Evolutionary conservation across 2,797 vertebrate genomes (phyloP), one percentile per base, ranked within the genome.

Genomic region (Hemibagrus guttatus): DNA sequence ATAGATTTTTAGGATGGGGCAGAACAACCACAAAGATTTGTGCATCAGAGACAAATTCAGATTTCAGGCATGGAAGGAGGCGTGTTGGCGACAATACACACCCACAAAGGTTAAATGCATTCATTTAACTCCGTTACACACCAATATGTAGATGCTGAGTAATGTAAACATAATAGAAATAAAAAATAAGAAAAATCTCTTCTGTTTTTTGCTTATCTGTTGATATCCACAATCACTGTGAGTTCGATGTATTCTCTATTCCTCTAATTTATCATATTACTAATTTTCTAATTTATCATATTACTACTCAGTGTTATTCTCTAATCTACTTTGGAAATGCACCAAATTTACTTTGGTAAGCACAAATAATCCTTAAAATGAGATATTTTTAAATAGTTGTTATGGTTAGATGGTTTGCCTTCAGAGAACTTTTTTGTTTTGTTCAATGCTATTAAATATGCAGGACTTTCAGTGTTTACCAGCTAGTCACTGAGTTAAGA

Each of bases 1-100:
- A 84, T 86, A 90, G 91, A 86, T 87, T 76, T 88, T 89, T 88
- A 90, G 91, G 88, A 89, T 88, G 66, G 89, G 76, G 49, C 71
- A 89, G 86, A 79, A 82, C 82, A 86, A 42, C 86, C 87, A 85
- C 85, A 66, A 68, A 84, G 75, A 66, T 83, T 87, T 31, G 58
- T 83, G 63, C 46, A 56, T 31, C 42, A 26, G 21, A 76, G 74
- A 39, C 78, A 63, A 52, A 68, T 46, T 81, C 35, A 58, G 19
- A 63, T 81, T 63, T 42, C 13, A 64, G 26, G 26, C 80, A 64
- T 64, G 42, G 80, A 42, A 81, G 61, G 26, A 82, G n/a, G n/a
- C n/a, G 35, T 52, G 26, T 14, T 52, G 17, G 26, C 0, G 8
- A 16, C 17, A 31, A 14, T 52, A 64, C 59, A n/a, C 4, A 61